Percentiles rank a stretch among this genome's conserved stretches.
Conservation (phyloP, 2,888 invertebrate genomes). For the Willowsia nigromaculata region DNA sequence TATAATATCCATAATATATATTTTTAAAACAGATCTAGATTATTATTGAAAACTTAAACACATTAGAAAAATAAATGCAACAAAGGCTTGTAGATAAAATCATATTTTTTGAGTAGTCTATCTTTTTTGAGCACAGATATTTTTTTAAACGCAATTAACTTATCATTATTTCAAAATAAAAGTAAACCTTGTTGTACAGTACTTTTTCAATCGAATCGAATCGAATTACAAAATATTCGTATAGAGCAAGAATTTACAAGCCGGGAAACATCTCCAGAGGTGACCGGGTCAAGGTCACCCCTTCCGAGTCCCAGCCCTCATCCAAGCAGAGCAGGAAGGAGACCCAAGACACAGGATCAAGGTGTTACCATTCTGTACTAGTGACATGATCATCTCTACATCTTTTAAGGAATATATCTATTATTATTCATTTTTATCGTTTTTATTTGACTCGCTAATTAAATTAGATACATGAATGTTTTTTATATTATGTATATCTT, state of each 20-base stretch:
- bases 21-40: background rate
- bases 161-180: conserved; percentile 14
- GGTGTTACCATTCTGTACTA: conserved; percentile 78
- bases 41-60: background rate
- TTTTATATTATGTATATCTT: no score
- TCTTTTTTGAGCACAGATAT: background rate
- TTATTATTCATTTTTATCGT: background rate
- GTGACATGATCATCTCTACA: conserved; percentile 20
- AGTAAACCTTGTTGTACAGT: conserved; percentile 62
- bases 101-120: background rate
- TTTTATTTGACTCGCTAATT: no score
- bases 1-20: no score
- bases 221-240: conserved; percentile 70
- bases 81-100: background rate
- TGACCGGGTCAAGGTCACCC: conserved; percentile 77
- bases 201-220: conserved; percentile 61
- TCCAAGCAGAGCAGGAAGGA: conserved; percentile 75
- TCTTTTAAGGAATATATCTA: no score
- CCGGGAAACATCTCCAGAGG: conserved; percentile 78
- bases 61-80: no score
- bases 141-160: background rate
- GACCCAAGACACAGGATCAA: conserved; percentile 77
- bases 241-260: conserved; percentile 78
- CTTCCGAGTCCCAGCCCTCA: conserved; percentile 78
- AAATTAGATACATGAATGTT: no score